phyloP scores from a whole-genome alignment of 2,797 vertebrate species.

The Halcyon leucocephala region DNA sequence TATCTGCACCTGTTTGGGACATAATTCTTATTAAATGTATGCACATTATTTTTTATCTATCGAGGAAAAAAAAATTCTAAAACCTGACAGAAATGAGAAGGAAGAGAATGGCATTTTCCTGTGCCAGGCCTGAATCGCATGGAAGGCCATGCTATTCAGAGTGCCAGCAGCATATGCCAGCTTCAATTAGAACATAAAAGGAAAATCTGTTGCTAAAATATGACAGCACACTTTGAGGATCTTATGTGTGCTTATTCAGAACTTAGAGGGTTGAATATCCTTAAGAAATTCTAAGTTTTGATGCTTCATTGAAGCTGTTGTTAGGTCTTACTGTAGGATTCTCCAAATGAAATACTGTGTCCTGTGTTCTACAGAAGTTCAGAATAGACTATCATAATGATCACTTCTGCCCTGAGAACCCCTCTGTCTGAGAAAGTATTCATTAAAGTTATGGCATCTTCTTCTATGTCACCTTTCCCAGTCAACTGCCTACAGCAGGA shows the following conservation, averaged over 20 bases:
- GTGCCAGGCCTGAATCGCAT: background rate
- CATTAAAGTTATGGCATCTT: background rate
- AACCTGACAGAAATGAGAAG: background rate
- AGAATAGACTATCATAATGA: constrained; percentile 2
- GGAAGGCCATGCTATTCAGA: background rate
- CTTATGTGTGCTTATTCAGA: background rate
- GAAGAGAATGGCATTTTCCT: constrained; percentile 12
- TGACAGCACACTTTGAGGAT: background rate
- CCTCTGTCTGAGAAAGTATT: constrained; percentile 20
- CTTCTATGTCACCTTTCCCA: background rate
- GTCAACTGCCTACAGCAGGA: background rate
- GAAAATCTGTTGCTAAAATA: constrained; percentile 42
- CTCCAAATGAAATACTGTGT: background rate
- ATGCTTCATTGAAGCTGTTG: background rate
- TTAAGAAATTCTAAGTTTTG: constrained; percentile 2
- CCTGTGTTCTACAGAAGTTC: background rate
- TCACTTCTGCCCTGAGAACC: background rate
- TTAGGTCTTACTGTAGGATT: background rate
- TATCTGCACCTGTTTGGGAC: background rate
- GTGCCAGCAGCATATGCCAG: constrained; percentile 29
- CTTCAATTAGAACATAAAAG: constrained; percentile 44
- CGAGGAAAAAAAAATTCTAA: background rate
- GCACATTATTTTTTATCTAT: background rate
- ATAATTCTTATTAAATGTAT: background rate
- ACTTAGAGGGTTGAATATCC: background rate